Base-by-base conservation (phyloP, 2,888 invertebrate species). In the Amphipyra berbera region DNA sequence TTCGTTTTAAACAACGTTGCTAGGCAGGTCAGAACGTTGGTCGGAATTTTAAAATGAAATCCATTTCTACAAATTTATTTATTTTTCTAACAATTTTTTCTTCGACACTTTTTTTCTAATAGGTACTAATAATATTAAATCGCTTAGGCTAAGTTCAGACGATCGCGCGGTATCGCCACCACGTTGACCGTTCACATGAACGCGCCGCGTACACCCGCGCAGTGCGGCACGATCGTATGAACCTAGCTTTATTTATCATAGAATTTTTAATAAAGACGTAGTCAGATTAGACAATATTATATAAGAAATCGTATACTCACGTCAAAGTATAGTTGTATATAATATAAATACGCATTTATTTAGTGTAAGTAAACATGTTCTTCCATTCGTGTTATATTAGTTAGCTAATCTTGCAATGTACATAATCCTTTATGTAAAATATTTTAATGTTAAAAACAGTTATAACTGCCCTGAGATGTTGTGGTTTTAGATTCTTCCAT, bases 341-440 rank as follows among this genome's bases (percentile, higher is more conserved):
- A 81, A 10, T 30, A 7, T 30, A 40, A 70, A 63, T 44, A 69
- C 71, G 86, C 85, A 87, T 89, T 87, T 89, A 85, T 77, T 85
- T 86, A 82, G 68, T 49, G 37, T 14, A 88, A 85, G 86, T 75
- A 72, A 85, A 85, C 79, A 79, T 71, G 90, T 86, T 90, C 90
- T 90, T 90, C 90, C 90, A 90, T 79, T 83, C 80, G 78, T 68
- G 53, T 73, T 74, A 79, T 73, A 63, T 66, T 76, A 76, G 75
- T 63, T 78, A 78, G 71, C 53, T 75, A 76, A 79, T 72, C 73
- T 76, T 67, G 56, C 49, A 54, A 65, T 82, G 79, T 83, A 85
- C 40, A 83, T 83, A 84, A 73, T 76, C 57, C 47, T 78, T 67
- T 64, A 63, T 73, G 46, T 80, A 70, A n/a, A 30, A 7, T 13